Percentiles rank a stretch among this genome's conserved stretches.
Evolutionary conservation across 2,797 vertebrate species (phyloP).

Genomic region (Limosa lapponica): DNA sequence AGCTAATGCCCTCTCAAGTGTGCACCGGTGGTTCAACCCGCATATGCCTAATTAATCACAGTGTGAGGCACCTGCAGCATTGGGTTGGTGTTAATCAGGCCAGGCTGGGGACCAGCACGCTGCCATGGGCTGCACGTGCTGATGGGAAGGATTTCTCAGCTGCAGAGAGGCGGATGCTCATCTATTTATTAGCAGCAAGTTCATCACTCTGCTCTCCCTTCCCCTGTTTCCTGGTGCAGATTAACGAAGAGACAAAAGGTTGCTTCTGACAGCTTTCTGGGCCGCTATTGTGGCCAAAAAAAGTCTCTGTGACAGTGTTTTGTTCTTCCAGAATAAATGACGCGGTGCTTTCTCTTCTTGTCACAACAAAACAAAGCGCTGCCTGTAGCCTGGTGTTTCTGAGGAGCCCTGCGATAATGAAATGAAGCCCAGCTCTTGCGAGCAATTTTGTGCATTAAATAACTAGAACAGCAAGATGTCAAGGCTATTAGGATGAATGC

Average conservation of each 20-base stretch:
- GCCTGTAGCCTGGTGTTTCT: not conserved
- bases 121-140: not conserved
- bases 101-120: not conserved
- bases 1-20: not conserved
- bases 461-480: not conserved
- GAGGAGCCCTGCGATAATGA: not conserved
- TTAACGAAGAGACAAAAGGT: not conserved
- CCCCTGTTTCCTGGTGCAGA: not conserved
- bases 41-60: not conserved
- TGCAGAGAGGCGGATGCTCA: not conserved
- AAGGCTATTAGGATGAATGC: not conserved
- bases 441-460: not conserved
- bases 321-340: not conserved
- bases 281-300: not conserved
- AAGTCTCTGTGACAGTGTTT: not conserved
- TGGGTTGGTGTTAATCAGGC: constrained; percentile 12
- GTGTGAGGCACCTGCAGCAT: constrained; percentile 4
- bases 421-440: not conserved
- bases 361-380: not conserved
- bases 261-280: not conserved
- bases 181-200: not conserved
- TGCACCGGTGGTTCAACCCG: not conserved
- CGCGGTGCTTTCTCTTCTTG: not conserved
- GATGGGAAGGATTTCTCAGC: not conserved
- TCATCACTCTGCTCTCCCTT: not conserved